Evolutionary conservation across 2,888 invertebrate species (phyloP), one percentile per base, ranked within the genome.

Genomic region (Trachelus troglodyta): DNA sequence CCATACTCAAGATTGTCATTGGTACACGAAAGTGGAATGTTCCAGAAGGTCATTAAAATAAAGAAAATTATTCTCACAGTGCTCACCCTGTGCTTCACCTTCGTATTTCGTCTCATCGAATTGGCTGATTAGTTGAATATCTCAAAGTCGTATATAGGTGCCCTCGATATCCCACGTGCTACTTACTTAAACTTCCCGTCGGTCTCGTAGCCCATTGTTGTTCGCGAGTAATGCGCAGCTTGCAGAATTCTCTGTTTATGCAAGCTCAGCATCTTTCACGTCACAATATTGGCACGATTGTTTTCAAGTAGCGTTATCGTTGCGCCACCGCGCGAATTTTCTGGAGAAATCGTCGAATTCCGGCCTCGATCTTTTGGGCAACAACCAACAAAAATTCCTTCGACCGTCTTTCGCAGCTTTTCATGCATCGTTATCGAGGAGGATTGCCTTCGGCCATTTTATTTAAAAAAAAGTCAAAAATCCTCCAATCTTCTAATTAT

Each of bases 181-280:
- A 71, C 31, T 71, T 71, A 6, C 71, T 71, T 56, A 56, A 56
- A 56, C 56, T 56, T 56, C 56, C 56, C 56, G 56, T 56, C 56
- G 56, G 56, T 23, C 56, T 56, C 56, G 56, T 56, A 56, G 56
- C 56, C 56, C 56, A 56, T 56, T 56, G 56, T 56, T 23, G 23
- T 56, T 56, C 56, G 23, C 56, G 9, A 56, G 56, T 56, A 56
- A 23, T 23, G 56, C 56, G 71, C 71, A 76, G 83, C 83, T 81
- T 80, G 80, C 82, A 80, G 83, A 79, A 81, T 82, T 74, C 80
- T 79, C 74, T 81, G 79, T 86, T 87, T 77, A 78, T 81, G 83
- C 86, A 73, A 82, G 80, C 81, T 88, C 86, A 83, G 84, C 86
- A 82, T 79, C 75, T 83, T 82, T 83, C 80, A 78, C 79, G 80